phyloP scores from a whole-genome alignment of 2,888 invertebrate genomes.

The Lasioglossum figueresi region DNA sequence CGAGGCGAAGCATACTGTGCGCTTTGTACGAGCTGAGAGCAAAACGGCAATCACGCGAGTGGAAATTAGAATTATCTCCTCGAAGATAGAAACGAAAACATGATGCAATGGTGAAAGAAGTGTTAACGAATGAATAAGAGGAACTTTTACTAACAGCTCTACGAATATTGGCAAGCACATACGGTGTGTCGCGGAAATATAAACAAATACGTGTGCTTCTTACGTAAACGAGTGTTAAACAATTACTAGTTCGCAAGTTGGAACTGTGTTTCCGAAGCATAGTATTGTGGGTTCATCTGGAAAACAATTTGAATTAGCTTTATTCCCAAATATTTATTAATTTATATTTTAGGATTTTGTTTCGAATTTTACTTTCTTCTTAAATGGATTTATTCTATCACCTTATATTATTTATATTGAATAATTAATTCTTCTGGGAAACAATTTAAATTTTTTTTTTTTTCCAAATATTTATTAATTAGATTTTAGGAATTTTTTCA shows the following conservation, averaged over 20 bases:
- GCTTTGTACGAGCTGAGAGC: background rate
- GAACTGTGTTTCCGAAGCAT: background rate
- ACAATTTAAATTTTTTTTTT: background rate
- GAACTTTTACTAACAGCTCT: conserved; percentile 2
- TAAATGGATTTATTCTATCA: too few species aligned
- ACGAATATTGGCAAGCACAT: background rate
- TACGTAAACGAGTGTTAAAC: background rate
- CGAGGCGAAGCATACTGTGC: background rate
- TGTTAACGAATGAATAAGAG: background rate
- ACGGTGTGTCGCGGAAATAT: background rate
- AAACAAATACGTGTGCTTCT: background rate
- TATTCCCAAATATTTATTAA: too few species aligned
- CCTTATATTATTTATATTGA: too few species aligned
- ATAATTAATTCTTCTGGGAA: background rate
- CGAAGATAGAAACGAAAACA: conserved; percentile 1
- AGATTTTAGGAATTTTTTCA: too few species aligned
- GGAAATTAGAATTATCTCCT: conserved; percentile 9
- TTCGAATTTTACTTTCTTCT: too few species aligned
- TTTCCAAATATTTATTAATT: too few species aligned
- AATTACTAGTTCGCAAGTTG: background rate
- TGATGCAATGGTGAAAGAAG: conserved; percentile 1
- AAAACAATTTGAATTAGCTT: too few species aligned
- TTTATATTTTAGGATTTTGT: too few species aligned
- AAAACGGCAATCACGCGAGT: background rate
- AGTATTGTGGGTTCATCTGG: too few species aligned